Evolutionary conservation across 1,140 invertebrate species (phyloP).

Genomic region (Tetragonula clypearis): DNA sequence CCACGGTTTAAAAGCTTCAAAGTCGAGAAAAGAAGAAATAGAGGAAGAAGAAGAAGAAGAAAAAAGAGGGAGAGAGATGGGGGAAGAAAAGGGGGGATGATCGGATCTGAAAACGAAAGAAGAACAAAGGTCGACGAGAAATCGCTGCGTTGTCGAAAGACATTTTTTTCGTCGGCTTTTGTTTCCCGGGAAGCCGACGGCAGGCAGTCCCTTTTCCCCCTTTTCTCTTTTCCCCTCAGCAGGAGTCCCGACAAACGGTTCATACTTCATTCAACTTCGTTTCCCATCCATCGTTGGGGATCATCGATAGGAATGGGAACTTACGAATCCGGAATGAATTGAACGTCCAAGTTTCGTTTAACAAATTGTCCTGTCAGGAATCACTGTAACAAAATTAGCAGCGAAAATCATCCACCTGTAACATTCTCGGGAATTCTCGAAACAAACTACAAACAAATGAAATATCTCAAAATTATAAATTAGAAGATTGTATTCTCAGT

Average conservation of each 20-base stretch:
- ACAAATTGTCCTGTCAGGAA: no score
- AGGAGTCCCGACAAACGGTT: conserved; percentile 36
- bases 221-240: background rate
- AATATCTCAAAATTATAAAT: no score
- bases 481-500: no score
- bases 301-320: conserved; percentile 23
- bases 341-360: no score
- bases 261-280: conserved; percentile 24
- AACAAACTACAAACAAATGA: no score
- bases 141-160: conserved; percentile 49
- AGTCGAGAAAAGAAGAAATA: background rate
- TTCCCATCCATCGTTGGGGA: conserved; percentile 6
- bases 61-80: background rate
- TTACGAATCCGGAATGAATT: no score
- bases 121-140: conserved; percentile 44
- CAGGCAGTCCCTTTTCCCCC: conserved; percentile 25
- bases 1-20: background rate
- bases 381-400: no score
- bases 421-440: no score
- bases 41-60: background rate
- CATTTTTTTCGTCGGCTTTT: conserved; percentile 33
- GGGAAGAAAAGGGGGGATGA: conserved; percentile 9
- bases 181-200: conserved; percentile 36
- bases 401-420: no score
- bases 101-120: conserved; percentile 27